Evolutionary conservation across 2,113 vertebrate species (phyloP).

Genomic region (Trochalopteron elliotii): DNA sequence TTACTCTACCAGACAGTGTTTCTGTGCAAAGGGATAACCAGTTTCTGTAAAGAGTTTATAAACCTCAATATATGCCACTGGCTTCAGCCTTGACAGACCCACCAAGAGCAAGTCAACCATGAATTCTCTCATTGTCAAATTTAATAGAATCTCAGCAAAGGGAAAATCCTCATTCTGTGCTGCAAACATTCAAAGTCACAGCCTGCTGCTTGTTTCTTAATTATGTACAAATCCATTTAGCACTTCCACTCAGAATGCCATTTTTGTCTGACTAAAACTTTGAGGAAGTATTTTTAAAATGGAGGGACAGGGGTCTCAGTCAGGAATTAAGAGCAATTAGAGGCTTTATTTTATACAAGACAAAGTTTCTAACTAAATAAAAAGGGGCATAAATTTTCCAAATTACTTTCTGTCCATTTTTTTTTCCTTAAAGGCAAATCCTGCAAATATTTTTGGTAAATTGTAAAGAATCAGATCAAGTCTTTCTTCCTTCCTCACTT

Average conservation of each 20-base stretch:
- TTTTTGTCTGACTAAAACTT: background rate
- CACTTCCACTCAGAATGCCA: background rate
- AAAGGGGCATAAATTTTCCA: background rate
- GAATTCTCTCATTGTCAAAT: conserved; percentile 44
- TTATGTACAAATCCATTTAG: conserved; percentile 41
- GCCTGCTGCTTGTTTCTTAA: conserved; percentile 45
- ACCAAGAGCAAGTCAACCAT: conserved; percentile 26
- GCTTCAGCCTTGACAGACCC: conserved; percentile 32
- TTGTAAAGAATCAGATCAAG: background rate
- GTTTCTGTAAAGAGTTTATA: background rate
- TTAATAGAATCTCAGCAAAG: conserved; percentile 41
- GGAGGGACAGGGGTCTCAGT: background rate
- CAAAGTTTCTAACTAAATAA: background rate
- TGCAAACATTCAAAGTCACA: conserved; percentile 27
- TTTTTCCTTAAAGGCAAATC: background rate
- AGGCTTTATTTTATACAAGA: background rate
- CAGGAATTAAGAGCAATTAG: background rate
- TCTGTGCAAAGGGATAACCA: background rate
- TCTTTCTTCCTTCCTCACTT: background rate
- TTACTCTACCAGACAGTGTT: background rate
- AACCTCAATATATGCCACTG: background rate
- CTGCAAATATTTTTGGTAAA: background rate
- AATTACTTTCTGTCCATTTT: background rate
- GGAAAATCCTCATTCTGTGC: conserved; percentile 13
- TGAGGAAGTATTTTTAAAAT: background rate